Evolutionary conservation across 2,888 invertebrate species (phyloP).

Genomic region (Hemaris fuciformis): DNA sequence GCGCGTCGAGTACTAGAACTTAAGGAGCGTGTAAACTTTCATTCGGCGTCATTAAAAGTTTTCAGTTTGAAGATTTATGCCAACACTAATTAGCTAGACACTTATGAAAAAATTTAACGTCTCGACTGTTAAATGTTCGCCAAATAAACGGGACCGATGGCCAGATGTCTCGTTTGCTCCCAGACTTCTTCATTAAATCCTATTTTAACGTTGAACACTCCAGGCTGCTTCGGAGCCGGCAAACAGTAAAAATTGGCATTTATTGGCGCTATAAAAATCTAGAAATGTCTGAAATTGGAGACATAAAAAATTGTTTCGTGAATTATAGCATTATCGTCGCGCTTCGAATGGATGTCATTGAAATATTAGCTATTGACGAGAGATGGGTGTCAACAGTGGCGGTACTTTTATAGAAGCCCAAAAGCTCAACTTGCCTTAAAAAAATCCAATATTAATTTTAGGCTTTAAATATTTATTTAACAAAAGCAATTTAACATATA

Average conservation of each 20-base stretch:
- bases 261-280: neutral
- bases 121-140: slow-evolving; percentile 33
- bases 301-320: neutral
- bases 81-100: slow-evolving; percentile 74
- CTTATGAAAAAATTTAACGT: slow-evolving; percentile 52
- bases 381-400: too few relatives aligned
- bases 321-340: neutral
- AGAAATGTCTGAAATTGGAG: neutral
- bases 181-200: slow-evolving; percentile 1
- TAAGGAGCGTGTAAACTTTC: slow-evolving; percentile 75
- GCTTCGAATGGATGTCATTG: too few relatives aligned
- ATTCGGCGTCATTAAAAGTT: slow-evolving; percentile 79
- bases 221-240: neutral
- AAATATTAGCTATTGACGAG: too few relatives aligned
- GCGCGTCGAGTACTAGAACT: slow-evolving; percentile 62
- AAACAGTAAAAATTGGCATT: neutral
- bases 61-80: slow-evolving; percentile 72
- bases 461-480: too few relatives aligned
- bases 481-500: too few relatives aligned
- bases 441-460: too few relatives aligned
- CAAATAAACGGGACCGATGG: slow-evolving; percentile 36
- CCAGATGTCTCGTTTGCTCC: slow-evolving; percentile 18
- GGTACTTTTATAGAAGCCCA: too few relatives aligned
- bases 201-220: neutral
- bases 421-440: too few relatives aligned